Conservation (phyloP, 2,888 invertebrate species). For the Abrostola triplasia region DNA sequence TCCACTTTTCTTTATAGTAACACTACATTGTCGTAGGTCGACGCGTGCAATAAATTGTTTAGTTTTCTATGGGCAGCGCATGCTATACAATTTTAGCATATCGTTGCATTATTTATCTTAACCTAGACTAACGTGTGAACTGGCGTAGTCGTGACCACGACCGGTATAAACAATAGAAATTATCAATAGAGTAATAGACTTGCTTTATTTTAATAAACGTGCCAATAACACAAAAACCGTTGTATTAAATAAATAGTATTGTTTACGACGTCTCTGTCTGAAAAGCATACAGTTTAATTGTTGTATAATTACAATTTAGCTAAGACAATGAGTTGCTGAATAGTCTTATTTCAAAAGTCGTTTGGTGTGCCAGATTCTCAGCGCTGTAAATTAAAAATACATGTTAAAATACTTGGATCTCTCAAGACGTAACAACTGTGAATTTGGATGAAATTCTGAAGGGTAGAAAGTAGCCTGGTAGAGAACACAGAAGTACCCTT, state of each 20-base stretch:
- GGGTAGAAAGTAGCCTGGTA: background rate
- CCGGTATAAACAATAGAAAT: constrained; percentile 35
- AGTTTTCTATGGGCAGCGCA: constrained; percentile 29
- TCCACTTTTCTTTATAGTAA: constrained; percentile 12
- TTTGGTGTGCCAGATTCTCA: no score
- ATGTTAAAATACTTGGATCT: no score
- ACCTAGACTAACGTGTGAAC: constrained; percentile 52
- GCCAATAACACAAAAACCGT: constrained; percentile 22
- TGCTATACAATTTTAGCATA: constrained; percentile 38
- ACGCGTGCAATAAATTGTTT: constrained; percentile 36
- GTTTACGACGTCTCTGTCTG: constrained; percentile 13
- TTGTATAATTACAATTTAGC: constrained; percentile 20
- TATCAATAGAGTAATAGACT: constrained; percentile 20
- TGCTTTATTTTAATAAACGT: constrained; percentile 49
- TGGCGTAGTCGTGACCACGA: constrained; percentile 52
- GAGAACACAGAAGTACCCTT: background rate
- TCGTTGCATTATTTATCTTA: constrained; percentile 48
- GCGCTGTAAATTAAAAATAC: no score
- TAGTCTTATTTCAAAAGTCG: background rate
- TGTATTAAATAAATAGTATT: constrained; percentile 17
- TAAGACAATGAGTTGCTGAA: background rate
- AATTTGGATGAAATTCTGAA: no score
- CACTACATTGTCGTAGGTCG: constrained; percentile 26
- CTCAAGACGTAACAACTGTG: no score
- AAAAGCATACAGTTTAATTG: constrained; percentile 25